These are phyloP conservation scores for Meandrina meandrites DNA, from an alignment of 92 coral and sea anemone species.

Conservation along the genomic window DNA sequence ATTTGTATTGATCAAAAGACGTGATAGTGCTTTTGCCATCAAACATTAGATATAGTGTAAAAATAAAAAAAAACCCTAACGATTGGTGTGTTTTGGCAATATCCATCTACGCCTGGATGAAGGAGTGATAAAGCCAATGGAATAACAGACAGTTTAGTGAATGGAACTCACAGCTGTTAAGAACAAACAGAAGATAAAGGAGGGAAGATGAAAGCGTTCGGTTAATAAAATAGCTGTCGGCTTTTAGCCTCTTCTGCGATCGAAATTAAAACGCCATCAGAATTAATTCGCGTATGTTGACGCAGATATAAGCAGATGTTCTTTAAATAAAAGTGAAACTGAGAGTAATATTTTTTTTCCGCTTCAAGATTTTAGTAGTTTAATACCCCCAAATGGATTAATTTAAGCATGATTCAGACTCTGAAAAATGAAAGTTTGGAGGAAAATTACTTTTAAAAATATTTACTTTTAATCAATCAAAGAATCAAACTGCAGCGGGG, in stretches of 20 bases:
- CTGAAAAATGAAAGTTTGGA: not conserved
- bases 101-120: not conserved
- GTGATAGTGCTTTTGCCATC: not conserved
- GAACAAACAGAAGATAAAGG: not conserved
- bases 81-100: not conserved
- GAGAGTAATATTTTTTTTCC: not conserved
- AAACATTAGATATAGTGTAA: not conserved
- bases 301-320: not conserved
- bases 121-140: not conserved
- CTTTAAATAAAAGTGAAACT: not conserved
- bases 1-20: not conserved
- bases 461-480: not conserved
- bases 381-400: not conserved
- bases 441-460: not conserved
- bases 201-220: not conserved
- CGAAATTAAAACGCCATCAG: not conserved
- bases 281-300: not conserved
- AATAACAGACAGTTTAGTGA: not conserved
- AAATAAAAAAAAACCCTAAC: not conserved
- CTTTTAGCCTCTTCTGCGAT: slow-evolving; percentile 15
- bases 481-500: not conserved
- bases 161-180: not conserved
- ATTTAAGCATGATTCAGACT: not conserved
- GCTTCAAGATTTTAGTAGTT: not conserved
- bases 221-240: not conserved